phyloP scores from a whole-genome alignment of 2,113 vertebrate genomes.

The Toxostoma redivivum region DNA sequence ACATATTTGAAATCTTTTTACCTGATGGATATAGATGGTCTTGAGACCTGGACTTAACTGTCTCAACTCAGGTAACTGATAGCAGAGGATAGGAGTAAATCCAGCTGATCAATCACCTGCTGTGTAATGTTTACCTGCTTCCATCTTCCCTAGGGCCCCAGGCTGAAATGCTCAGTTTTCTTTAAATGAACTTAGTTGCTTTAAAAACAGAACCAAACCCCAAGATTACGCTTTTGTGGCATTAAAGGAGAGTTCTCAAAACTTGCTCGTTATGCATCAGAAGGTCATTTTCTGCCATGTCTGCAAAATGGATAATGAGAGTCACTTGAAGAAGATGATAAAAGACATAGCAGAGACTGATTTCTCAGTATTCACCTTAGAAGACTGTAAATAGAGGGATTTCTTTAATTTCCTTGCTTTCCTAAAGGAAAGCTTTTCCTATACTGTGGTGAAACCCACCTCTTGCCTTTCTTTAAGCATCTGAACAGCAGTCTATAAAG shows the following conservation, averaged over 20 bases:
- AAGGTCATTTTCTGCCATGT: not conserved
- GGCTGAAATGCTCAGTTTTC: not conserved
- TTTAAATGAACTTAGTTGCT: not conserved
- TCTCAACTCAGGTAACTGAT: not conserved
- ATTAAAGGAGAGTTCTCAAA: not conserved
- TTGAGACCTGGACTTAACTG: not conserved
- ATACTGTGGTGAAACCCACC: not conserved
- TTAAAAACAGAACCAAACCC: not conserved
- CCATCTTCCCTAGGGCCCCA: not conserved
- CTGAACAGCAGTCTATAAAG: not conserved
- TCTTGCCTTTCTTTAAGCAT: conserved; percentile 3
- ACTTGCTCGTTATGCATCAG: not conserved
- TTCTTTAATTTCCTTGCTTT: not conserved
- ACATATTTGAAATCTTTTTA: not conserved
- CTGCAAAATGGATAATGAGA: not conserved
- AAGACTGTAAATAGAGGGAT: not conserved
- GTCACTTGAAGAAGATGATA: not conserved
- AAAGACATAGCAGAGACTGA: not conserved
- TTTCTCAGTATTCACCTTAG: not conserved
- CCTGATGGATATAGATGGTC: not conserved
- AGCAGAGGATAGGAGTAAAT: not conserved
- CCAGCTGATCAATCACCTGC: not conserved
- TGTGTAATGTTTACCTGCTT: not conserved
- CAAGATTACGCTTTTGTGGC: not conserved
- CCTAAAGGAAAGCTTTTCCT: not conserved